phyloP scores from a whole-genome alignment of 2,113 vertebrate species.

The Balaenoptera acutorostrata region DNA sequence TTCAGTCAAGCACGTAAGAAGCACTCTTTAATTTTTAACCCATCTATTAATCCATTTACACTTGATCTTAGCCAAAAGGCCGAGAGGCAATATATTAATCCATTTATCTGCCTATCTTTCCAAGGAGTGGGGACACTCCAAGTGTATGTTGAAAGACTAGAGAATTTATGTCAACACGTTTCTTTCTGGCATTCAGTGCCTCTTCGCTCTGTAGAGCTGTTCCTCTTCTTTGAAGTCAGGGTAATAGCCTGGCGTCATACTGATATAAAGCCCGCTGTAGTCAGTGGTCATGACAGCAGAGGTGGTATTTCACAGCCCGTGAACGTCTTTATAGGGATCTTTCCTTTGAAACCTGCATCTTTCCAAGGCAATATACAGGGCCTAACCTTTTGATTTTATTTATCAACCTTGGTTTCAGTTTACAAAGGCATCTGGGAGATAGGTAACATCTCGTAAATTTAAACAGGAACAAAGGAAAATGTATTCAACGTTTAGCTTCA shows the following conservation, averaged over 20 bases:
- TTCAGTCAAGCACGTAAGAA: background rate
- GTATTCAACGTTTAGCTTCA: constrained; percentile 42
- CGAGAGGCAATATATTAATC: background rate
- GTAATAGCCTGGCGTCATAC: background rate
- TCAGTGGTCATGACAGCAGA: background rate
- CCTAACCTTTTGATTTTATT: constrained; percentile 33
- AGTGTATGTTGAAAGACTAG: background rate
- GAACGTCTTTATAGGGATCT: background rate
- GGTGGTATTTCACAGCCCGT: background rate
- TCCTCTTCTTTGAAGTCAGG: background rate
- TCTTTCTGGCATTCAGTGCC: background rate
- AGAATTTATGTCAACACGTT: background rate
- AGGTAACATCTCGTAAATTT: constrained; percentile 44
- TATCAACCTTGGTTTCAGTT: constrained; percentile 30
- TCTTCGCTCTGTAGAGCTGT: background rate
- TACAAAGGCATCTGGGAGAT: constrained; percentile 14
- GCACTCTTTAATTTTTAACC: background rate
- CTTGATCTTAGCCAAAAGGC: too few relatives aligned
- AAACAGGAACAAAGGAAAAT: constrained; percentile 42
- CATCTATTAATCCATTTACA: background rate
- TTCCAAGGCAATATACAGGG: background rate
- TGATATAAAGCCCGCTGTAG: background rate
- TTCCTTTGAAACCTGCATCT: background rate
- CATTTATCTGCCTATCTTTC: background rate
- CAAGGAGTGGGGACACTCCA: background rate